Evolutionary conservation across 1,140 invertebrate genomes (phyloP), one percentile per base, ranked within the genome.

Genomic region (Brachionus sp.): DNA sequence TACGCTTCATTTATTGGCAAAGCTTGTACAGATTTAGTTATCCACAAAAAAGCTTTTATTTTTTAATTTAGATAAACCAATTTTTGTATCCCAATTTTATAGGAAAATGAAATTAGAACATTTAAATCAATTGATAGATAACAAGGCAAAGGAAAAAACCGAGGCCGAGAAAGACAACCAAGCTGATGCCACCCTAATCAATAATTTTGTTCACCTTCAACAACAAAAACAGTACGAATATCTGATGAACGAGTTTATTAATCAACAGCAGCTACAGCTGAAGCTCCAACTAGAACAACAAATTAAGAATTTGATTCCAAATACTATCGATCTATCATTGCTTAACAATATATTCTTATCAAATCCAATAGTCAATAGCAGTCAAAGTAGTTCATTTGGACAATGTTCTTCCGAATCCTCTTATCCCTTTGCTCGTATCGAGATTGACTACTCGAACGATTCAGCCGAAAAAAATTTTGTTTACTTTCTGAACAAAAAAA

Each of bases 261-360:
- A 75, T 50, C 70, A 75, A 25, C 70, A 75, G 25, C 70, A 75
- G 44, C 25, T 75, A 25, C 70, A 75, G 25, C 42, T 75, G 9
- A 75, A 75, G n/a, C 19, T 75, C 12, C 70, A 75, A 29, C 42
- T 75, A n/a, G 39, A 75, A 29, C 70, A 75, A 75, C 70, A 75
- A 46, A 23, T 46, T 3, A 13, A 75, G 13, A 42, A 75, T 13
- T 23, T 46, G 9, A 16, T 70, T 37, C 66, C 29, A n/a, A 66
- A 37, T n/a, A 37, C 66, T 23, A 39, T 44, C n/a, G 66, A 70
- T 23, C 3, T 70, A 39, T 23, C 37, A 13, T 16, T 70, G 66
- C 33, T 70, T 7, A 75, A 25, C 33, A 75, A 75, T 23, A 25
- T 46, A 13, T 10, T 75, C 0, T 9, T 75, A 46, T 25, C 16